These are phyloP conservation scores for Tethea ocularis DNA, from an alignment of 2,888 invertebrate genomes.

Conservation along the genomic window DNA sequence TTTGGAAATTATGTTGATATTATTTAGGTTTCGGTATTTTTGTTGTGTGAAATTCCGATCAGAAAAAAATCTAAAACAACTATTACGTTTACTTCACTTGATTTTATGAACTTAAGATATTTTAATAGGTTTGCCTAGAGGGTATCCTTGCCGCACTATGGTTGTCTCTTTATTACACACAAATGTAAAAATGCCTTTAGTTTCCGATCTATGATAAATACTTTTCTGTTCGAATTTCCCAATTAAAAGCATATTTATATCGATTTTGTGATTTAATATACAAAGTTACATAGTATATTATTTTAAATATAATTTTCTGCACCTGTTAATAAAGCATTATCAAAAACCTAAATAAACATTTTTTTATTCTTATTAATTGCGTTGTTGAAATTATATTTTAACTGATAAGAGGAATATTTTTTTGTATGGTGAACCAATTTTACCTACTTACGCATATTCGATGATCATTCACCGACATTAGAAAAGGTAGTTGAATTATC, in stretches of 20 bases:
- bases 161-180: not conserved
- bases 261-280: conserved; percentile 50
- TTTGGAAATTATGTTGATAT: conserved; percentile 21
- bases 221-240: conserved; percentile 2
- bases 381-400: conserved; percentile 23
- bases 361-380: conserved; percentile 24
- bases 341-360: conserved; percentile 32
- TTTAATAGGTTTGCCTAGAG: too few species aligned
- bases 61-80: not conserved
- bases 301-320: conserved; percentile 53
- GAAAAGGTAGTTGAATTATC: conserved; percentile 50
- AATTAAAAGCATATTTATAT: conserved; percentile 22
- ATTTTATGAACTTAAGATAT: too few species aligned
- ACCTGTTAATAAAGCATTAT: conserved; percentile 70
- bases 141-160: not conserved
- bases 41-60: not conserved
- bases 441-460: not conserved
- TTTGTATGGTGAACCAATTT: not conserved
- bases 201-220: not conserved
- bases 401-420: not conserved
- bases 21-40: conserved; percentile 7
- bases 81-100: too few species aligned
- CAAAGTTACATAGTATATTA: conserved; percentile 56
- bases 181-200: too few species aligned
- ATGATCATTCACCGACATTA: conserved; percentile 25